Conservation (phyloP, 1,140 invertebrate genomes). For the Diuraphis noxia region DNA sequence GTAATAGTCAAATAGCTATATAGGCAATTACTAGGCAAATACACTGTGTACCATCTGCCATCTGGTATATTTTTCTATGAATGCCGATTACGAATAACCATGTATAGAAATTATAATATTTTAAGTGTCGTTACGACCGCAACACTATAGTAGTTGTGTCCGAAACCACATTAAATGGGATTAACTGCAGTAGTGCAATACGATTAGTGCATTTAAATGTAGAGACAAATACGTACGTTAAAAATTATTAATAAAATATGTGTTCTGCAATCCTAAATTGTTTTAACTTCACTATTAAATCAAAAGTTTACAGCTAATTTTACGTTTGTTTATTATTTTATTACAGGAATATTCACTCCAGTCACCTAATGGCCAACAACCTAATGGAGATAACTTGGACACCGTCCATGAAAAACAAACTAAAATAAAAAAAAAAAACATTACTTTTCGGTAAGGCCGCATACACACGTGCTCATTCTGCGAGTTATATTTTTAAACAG, state of each 20-base stretch:
- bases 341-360: conserved; percentile 38
- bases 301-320: neutral
- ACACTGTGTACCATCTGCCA: neutral
- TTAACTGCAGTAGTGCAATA: neutral
- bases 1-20: no score
- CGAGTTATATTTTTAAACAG: conserved; percentile 41
- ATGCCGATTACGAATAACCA: neutral
- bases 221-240: neutral
- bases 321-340: conserved; percentile 41
- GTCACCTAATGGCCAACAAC: conserved; percentile 34
- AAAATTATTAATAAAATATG: neutral
- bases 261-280: neutral
- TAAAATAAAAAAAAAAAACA: conserved; percentile 44
- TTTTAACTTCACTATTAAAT: neutral
- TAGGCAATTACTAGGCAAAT: no score
- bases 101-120: neutral
- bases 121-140: neutral
- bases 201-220: neutral
- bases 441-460: conserved; percentile 47
- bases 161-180: neutral
- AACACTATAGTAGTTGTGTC: neutral
- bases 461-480: conserved; percentile 7
- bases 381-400: conserved; percentile 37
- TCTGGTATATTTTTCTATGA: neutral
- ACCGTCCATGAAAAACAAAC: conserved; percentile 46